Percentiles rank a stretch among this genome's conserved stretches.
Evolutionary conservation across 2,888 invertebrate species (phyloP).

Genomic region (Limenitis camilla): DNA sequence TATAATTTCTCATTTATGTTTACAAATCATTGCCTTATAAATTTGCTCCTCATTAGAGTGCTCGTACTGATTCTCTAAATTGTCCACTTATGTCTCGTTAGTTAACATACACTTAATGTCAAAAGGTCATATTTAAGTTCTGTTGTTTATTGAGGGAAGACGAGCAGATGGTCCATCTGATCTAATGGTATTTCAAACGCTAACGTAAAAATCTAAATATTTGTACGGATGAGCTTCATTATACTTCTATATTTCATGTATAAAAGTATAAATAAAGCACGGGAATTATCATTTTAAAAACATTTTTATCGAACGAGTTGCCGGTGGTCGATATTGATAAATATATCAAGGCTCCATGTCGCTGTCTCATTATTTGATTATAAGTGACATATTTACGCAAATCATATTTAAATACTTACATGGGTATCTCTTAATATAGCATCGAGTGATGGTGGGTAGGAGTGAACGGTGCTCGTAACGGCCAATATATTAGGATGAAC

Average conservation of each 20-base stretch:
- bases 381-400: slow-evolving; percentile 49
- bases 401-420: slow-evolving; percentile 42
- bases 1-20: slow-evolving; percentile 13
- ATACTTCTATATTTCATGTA: too few relatives aligned
- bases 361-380: slow-evolving; percentile 24
- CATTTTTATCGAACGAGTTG: background rate
- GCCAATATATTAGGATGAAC: slow-evolving; percentile 64
- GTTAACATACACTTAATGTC: too few relatives aligned
- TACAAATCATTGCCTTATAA: slow-evolving; percentile 6
- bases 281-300: background rate
- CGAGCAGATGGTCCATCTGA: too few relatives aligned
- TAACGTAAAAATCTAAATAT: too few relatives aligned
- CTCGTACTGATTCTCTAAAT: background rate
- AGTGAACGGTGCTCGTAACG: slow-evolving; percentile 28
- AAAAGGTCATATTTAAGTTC: too few relatives aligned
- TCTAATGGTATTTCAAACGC: too few relatives aligned
- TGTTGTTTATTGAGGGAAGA: too few relatives aligned
- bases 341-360: slow-evolving; percentile 22
- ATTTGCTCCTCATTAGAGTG: background rate
- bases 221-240: too few relatives aligned
- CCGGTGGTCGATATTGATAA: slow-evolving; percentile 10
- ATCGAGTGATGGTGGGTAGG: slow-evolving; percentile 4
- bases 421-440: slow-evolving; percentile 32
- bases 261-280: background rate
- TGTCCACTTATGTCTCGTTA: background rate